phyloP scores from a whole-genome alignment of 1,140 invertebrate species.

The Leucophenga varia region DNA sequence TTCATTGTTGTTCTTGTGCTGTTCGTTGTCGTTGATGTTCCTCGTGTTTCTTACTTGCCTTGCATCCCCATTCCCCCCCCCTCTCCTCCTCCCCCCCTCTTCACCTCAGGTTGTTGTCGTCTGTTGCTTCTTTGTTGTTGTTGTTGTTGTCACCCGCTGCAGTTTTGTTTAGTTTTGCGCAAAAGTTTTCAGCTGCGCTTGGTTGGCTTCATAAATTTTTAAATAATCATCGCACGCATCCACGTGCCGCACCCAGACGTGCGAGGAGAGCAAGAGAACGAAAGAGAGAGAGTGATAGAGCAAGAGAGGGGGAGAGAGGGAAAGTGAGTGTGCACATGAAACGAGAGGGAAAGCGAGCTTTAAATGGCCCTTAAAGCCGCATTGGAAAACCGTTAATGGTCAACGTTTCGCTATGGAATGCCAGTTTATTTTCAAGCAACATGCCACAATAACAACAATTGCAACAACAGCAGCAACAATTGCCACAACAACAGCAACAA shows the following conservation, averaged over 20 bases:
- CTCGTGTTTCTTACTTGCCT: conserved; percentile 1
- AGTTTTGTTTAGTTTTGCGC: conserved; percentile 51
- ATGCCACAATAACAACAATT: too few species aligned
- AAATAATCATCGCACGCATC: conserved; percentile 50
- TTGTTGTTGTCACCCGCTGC: conserved; percentile 37
- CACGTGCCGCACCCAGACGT: conserved; percentile 25
- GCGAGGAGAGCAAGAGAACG: not conserved
- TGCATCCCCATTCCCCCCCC: conserved; percentile 7
- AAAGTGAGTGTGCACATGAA: not conserved
- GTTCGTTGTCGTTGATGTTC: conserved; percentile 14
- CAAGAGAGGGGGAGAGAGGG: not conserved
- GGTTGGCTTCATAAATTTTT: conserved; percentile 52
- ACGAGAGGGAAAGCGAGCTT: not conserved
- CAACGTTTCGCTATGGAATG: too few species aligned
- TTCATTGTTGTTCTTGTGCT: conserved; percentile 12
- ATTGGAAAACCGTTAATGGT: too few species aligned
- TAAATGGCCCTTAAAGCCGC: too few species aligned
- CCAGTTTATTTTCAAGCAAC: too few species aligned
- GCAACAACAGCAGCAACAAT: conserved; percentile 6
- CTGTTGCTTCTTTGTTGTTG: conserved; percentile 19
- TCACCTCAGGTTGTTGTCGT: conserved; percentile 17
- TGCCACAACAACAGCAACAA: not conserved
- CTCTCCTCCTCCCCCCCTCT: conserved; percentile 7
- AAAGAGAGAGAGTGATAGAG: not conserved
- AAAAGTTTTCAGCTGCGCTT: conserved; percentile 49